Evolutionary conservation across 2,113 vertebrate genomes (phyloP).

Genomic region (Anhinga rufa): DNA sequence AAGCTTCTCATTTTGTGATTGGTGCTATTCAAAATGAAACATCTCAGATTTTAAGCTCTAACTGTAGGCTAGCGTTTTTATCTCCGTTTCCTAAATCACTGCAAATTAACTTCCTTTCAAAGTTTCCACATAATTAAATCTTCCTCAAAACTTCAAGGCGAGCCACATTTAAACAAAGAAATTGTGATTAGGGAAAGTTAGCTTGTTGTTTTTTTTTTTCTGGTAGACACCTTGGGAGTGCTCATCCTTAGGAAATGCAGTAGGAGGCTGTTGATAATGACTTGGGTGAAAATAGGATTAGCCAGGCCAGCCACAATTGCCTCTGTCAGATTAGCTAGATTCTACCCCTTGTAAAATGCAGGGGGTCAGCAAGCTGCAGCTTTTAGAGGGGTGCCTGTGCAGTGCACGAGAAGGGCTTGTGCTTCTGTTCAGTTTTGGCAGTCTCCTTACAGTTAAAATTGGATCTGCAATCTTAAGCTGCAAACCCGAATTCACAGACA

Average conservation of each 20-base stretch:
- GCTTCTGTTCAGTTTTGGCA: not conserved
- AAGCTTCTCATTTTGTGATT: slow-evolving; percentile 29
- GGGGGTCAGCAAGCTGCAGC: not conserved
- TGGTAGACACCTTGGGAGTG: not conserved
- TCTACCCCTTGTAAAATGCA: not conserved
- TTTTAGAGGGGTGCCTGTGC: not conserved
- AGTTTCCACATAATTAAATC: slow-evolving; percentile 31
- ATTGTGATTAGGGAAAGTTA: slow-evolving; percentile 11
- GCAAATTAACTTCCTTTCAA: slow-evolving; percentile 45
- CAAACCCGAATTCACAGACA: not conserved
- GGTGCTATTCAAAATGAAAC: slow-evolving; percentile 22
- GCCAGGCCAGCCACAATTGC: not conserved
- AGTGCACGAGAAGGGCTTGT: not conserved
- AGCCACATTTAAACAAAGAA: slow-evolving; percentile 5
- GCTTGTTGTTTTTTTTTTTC: not conserved
- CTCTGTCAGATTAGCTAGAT: not conserved
- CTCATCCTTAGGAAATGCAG: not conserved
- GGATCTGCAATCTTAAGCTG: not conserved
- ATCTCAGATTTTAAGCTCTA: not conserved
- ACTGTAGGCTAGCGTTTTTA: slow-evolving; percentile 12
- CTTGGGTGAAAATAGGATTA: slow-evolving; percentile 8
- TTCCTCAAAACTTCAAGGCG: not conserved
- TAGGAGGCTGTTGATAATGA: not conserved
- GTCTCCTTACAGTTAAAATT: not conserved
- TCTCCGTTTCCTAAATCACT: slow-evolving; percentile 25